Base-by-base conservation (phyloP, 2,113 vertebrate species). In the Oryzias curvinotus region DNA sequence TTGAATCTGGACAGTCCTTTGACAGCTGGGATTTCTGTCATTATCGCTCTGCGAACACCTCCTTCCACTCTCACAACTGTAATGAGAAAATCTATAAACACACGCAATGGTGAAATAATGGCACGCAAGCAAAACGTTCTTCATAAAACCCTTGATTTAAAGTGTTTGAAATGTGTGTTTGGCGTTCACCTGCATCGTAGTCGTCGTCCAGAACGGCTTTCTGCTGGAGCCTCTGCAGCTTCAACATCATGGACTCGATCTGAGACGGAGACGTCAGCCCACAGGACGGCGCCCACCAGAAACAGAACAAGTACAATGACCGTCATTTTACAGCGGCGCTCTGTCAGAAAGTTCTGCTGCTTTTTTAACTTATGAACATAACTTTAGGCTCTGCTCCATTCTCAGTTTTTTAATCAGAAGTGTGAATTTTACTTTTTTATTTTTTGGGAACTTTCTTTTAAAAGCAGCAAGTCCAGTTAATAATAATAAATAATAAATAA, bases 181-280 rank as follows among this genome's bases (percentile, higher is more conserved):
- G 62, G 64, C 58, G 65, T 75, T 88, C 69, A 97, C 95, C 95
- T 89, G 77, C 89, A 3, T 96, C 95, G 58, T 94, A 96, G 78
- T 96, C 93, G n/a, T 95, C 95, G 26, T 93, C 93, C 56, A 92
- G 81, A 76, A 96, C 18, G 10, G 94, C 94, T 85, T 93, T 94
- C 80, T 94, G 91, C 82, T 95, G 94, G 79, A 95, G 93, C 75
- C 88, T 91, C 87, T 93, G 93, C 64, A 96, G 90, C 60, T 77
- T 93, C 73, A 91, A 88, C 77, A 93, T 93, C 88, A 94, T 91
- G 69, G 93, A 92, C 48, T 94, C 93, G 42, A 95, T 85, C 96
- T 98, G 77, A 43, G 28, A 54, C 4, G 3, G 8, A 58, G 62
- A 55, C 74, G 68, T 61, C 46, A 71, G 75, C 53, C 45, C 57